A percentile compares a stretch with the other conserved stretches of the same genome.
Evolutionary conservation across 2,113 vertebrate species (phyloP).

Genomic region (Mustela lutreola): DNA sequence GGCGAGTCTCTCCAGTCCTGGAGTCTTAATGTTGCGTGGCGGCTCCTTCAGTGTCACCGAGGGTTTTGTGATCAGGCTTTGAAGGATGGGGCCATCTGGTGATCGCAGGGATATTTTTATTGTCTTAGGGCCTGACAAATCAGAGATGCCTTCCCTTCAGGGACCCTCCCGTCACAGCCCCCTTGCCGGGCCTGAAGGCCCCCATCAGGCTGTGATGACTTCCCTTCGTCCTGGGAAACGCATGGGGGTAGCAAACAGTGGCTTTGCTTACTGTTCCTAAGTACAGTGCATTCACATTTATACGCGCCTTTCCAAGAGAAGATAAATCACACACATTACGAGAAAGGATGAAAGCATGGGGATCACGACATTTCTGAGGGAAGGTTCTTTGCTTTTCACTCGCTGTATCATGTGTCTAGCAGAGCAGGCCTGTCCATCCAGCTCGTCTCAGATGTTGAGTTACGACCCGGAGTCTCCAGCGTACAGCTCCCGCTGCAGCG

Average conservation of each 20-base stretch:
- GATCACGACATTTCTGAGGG: not conserved
- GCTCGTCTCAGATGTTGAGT: not conserved
- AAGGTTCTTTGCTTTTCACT: conserved; percentile 47
- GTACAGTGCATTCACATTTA: conserved; percentile 45
- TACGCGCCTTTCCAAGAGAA: conserved; percentile 30
- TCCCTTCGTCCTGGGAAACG: not conserved
- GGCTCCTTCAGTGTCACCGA: not conserved
- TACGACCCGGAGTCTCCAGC: not conserved
- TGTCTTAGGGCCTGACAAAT: conserved; percentile 43
- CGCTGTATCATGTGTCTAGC: not conserved
- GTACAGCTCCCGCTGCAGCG: not conserved
- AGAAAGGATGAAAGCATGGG: not conserved
- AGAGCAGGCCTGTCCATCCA: not conserved
- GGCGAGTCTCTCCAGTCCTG: not conserved
- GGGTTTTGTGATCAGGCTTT: not conserved
- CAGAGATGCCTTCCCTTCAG: not conserved
- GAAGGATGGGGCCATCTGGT: not conserved
- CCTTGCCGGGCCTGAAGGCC: not conserved
- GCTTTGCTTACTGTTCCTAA: conserved; percentile 61
- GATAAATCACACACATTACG: conserved; percentile 44
- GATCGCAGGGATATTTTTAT: not conserved
- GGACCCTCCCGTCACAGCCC: not conserved
- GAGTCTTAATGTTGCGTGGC: not conserved
- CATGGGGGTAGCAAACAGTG: conserved; percentile 30
- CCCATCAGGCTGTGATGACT: not conserved